Base-by-base conservation (phyloP, 1,140 invertebrate species). In the Nasonia vitripennis region DNA sequence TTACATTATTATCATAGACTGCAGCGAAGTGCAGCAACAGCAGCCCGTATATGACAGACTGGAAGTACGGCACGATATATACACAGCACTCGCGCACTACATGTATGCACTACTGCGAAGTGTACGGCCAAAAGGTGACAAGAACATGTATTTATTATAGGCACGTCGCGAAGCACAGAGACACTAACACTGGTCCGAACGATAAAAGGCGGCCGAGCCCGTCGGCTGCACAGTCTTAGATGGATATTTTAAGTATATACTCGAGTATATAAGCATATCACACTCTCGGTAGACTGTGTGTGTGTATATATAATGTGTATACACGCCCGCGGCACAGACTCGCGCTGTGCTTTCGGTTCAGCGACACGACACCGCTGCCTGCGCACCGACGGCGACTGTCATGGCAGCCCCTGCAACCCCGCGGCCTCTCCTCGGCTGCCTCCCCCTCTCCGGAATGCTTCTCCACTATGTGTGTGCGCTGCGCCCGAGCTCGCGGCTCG, bases 331-430 rank as follows among this genome's bases (percentile, higher is more conserved):
- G 34, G 37, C 34, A 75, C 34, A 75, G 20, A 75, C 74, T 34
- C 77, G 77, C 23, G 68, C 68, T 31, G 62, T 9, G 37, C 55
- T 27, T 27, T 41, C 78, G 78, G 34, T 73, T 71, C 79, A 73
- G 48, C 81, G 81, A 75, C 81, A 37, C 68, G 20, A 45, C 80
- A 37, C 78, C 27, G 23, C 12, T 45, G 71, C 74, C 80, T 78
- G 75, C 80, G 85, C 74, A 86, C 80, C 80, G 85, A 86, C 85
- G 78, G 74, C 74, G 73, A 86, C 85, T 86, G 85, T 82, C 85
- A 86, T 86, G 85, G 85, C 80, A 86, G 85, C 70, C 77, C n/a
- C 74, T 77, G 55, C 84, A 77, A 67, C 41, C 62, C 62, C 62
- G 51, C 62, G 12, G 27, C 55, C 55, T 62, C 55, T 62, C 55